Evolutionary conservation across 1,140 invertebrate genomes (phyloP).

Genomic region (Eumaeus atala): DNA sequence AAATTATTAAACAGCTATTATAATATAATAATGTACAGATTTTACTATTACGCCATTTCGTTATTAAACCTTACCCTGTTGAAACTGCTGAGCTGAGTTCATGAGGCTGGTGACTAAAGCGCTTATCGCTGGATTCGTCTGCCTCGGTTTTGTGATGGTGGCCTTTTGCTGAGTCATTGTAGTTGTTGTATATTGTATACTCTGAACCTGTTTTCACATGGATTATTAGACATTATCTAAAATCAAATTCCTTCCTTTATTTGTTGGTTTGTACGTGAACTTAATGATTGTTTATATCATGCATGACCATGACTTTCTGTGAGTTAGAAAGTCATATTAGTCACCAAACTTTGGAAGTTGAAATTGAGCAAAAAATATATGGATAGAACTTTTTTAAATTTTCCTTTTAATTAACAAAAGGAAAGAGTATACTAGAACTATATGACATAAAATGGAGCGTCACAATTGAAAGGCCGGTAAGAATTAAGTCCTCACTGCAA

Average conservation of each 20-base stretch:
- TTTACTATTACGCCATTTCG: background rate
- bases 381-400: no score
- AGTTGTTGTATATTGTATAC: slow-evolving; percentile 58
- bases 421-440: no score
- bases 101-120: slow-evolving; percentile 85
- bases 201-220: slow-evolving; percentile 45
- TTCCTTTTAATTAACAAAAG: no score
- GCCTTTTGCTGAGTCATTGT: slow-evolving; percentile 67
- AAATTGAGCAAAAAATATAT: no score
- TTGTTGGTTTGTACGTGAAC: no score
- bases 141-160: slow-evolving; percentile 76
- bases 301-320: no score
- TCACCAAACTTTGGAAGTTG: no score
- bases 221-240: background rate
- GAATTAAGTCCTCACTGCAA: no score
- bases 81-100: slow-evolving; percentile 86
- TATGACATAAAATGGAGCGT: background rate
- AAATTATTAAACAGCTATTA: no score
- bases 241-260: background rate
- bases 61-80: slow-evolving; percentile 68
- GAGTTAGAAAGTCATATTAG: no score
- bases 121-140: slow-evolving; percentile 83
- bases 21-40: background rate
- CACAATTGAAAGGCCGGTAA: no score
- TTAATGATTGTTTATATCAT: no score